Percentiles rank a stretch among this genome's conserved stretches.
Evolutionary conservation across 2,888 invertebrate genomes (phyloP).

Genomic region (Stictocephala bisonia): DNA sequence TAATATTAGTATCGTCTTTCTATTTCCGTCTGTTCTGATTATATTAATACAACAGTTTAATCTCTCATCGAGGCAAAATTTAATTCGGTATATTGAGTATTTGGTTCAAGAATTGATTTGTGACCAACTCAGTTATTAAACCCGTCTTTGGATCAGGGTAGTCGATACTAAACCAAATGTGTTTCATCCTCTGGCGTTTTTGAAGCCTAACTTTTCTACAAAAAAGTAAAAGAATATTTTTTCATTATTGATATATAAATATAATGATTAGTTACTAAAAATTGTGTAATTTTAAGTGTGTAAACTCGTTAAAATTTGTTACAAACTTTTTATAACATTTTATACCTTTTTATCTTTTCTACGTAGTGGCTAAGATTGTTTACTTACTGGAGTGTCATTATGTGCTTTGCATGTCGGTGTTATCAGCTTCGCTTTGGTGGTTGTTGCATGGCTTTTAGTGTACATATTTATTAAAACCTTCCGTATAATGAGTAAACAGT

Average conservation of each 20-base stretch:
- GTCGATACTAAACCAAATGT: constrained; percentile 49
- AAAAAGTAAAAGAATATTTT: constrained; percentile 40
- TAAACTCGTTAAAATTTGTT: constrained; percentile 44
- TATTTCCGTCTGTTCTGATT: no score
- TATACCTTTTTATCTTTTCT: constrained; percentile 50
- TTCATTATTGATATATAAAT: constrained; percentile 39
- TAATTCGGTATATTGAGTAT: no score
- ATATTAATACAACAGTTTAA: no score
- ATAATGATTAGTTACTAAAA: constrained; percentile 7
- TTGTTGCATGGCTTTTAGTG: constrained; percentile 34
- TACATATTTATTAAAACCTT: constrained; percentile 20
- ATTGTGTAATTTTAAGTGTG: background rate
- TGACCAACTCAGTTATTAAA: constrained; percentile 5
- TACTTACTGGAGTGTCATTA: constrained; percentile 16
- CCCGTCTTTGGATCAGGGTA: constrained; percentile 45
- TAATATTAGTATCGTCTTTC: no score
- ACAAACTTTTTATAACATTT: constrained; percentile 43
- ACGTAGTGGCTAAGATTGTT: constrained; percentile 33
- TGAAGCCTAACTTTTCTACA: constrained; percentile 44
- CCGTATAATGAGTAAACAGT: background rate
- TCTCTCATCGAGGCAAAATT: no score
- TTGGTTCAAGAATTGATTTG: no score
- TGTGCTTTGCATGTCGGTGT: constrained; percentile 27
- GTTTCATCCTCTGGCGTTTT: constrained; percentile 45
- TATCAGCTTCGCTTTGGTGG: constrained; percentile 21